Evolutionary conservation across 2,888 invertebrate species (phyloP), one percentile per base, ranked within the genome.

Genomic region (Limnephilus marmoratus): DNA sequence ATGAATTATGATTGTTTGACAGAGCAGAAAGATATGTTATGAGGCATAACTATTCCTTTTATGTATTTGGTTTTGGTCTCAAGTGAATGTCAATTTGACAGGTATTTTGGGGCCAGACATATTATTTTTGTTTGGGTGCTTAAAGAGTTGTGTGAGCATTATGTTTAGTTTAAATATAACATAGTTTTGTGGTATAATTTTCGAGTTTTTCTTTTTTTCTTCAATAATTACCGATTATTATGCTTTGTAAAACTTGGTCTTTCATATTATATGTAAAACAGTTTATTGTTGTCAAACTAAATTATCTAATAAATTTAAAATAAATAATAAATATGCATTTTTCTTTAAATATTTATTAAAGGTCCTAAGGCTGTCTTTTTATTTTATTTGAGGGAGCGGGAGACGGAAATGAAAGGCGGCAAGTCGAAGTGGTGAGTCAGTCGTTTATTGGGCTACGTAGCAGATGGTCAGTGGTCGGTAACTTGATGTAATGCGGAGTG

Each of bases 231-330:
- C n/a, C 18, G 34, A 83, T 83, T 37, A 83, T 24, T 34, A 34
- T 82, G 82, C 82, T 86, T 86, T 86, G 85, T 86, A 86, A 49
- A 45, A 86, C 85, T 86, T 86, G 85, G 85, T 86, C 85, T 86
- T 86, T 83, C 83, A 83, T 87, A 53, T 87, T 87, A 29, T 87
- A 87, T 87, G 87, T 87, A 68, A 68, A 87, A 87, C 37, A 37
- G 29, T 53, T 37, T 53, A 87, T 53, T 87, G 87, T 87, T 87
- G 87, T 87, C 87, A 68, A 87, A 87, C 87, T 87, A 87, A 87
- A 87, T 68, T 87, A 87, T 87, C 87, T 68, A 87, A 87, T 87
- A 87, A 87, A 87, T 87, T 68, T 7, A 87, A 29, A 68, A 68
- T 87, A 86, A 49, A 86, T 49, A 86, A 45, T 86, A n/a, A 82